Evolutionary conservation across 2,797 vertebrate genomes (phyloP).

Genomic region (Staurois parvus): DNA sequence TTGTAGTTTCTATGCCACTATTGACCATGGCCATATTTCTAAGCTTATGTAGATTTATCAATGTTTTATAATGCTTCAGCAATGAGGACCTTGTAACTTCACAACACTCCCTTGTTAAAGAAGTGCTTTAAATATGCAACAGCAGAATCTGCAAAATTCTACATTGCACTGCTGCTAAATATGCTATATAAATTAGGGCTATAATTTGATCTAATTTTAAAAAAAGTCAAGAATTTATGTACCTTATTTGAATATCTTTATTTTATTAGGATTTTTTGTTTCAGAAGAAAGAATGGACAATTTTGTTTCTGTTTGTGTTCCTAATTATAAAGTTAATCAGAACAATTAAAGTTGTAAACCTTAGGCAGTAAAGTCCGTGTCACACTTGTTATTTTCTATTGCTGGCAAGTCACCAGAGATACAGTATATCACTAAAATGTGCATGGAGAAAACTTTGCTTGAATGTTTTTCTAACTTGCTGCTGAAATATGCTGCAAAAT

Average conservation of each 20-base stretch:
- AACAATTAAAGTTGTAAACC: too few relatives aligned
- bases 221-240: background rate
- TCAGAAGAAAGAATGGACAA: too few relatives aligned
- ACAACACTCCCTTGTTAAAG: constrained; percentile 1
- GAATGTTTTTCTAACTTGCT: too few relatives aligned
- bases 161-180: constrained; percentile 9
- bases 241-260: background rate
- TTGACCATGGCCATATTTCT: constrained; percentile 37
- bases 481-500: too few relatives aligned
- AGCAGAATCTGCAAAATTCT: constrained; percentile 1
- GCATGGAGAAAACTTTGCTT: too few relatives aligned
- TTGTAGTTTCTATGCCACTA: background rate
- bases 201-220: constrained; percentile 3
- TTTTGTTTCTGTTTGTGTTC: too few relatives aligned
- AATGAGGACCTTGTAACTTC: constrained; percentile 24
- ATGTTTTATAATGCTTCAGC: constrained; percentile 41
- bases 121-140: constrained; percentile 41
- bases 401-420: too few relatives aligned
- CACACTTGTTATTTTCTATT: too few relatives aligned
- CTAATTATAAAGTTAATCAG: too few relatives aligned
- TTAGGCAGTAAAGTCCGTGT: too few relatives aligned
- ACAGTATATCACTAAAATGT: too few relatives aligned
- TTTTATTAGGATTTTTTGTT: too few relatives aligned
- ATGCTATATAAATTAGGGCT: constrained; percentile 17
- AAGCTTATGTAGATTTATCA: constrained; percentile 25